Evolutionary conservation across 1,140 invertebrate genomes (phyloP), one percentile per base, ranked within the genome.

Genomic region (Pseudomyrmex flavicornis): DNA sequence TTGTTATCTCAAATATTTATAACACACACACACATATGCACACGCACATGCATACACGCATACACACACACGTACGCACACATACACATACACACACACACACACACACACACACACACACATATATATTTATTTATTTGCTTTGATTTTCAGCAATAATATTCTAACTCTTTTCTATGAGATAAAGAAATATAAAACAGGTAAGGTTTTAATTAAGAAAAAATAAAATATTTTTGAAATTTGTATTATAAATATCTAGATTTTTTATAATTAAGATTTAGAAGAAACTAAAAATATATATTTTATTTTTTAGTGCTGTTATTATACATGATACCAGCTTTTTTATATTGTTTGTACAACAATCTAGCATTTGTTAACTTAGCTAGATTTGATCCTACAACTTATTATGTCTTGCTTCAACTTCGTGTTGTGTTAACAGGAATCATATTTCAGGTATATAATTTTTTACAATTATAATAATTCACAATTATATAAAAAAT

Each of bases 331-430:
- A 96, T 99, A 74, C 98, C 98, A 61, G 97, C 98, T 7, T 95
- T 97, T 88, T 94, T 99, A 46, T 99, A 99, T 93, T 99, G 98
- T 91, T 94, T 99, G 3, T 99, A 99, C 94, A 99, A 99, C 92
- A 99, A 99, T 95, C 95, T 99, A 87, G 96, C 98, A 12, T 99
- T 99, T 95, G 95, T 98, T 22, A 99, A 99, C 95, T 94, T 99
- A 83, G 96, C 97, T 20, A 96, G 95, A 26, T 99, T 98, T 95
- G 98, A 99, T 93, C 98, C 98, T 7, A 99, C 98, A 9, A 98
- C 98, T 9, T 99, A 99, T 91, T 99, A 97, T 93, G 94, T 99
- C 35, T 94, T 99, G n/a, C 95, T 99, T 8, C 98, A 99, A 94
- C 96, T 99, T 72, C 95, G 98, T 90, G 98, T 99, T 44, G 98